These are phyloP conservation scores for Calosoma granatense DNA, from an alignment of 1,140 invertebrate species.

Conservation along the genomic window DNA sequence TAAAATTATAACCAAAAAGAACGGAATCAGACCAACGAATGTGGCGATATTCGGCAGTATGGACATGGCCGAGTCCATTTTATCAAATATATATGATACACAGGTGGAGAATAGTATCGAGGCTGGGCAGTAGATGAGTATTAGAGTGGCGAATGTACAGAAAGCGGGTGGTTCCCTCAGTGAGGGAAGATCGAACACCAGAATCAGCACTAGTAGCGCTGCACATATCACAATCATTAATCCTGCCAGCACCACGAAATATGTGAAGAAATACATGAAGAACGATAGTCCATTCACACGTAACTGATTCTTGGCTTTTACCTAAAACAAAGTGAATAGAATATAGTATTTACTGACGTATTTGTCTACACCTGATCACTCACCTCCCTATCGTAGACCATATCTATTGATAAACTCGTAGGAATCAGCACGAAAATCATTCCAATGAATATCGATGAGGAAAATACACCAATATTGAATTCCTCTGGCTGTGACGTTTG, in stretches of 20 bases:
- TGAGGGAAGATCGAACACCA: conserved; percentile 56
- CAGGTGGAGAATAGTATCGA: conserved; percentile 65
- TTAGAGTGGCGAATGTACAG: conserved; percentile 50
- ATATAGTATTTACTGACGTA: conserved; percentile 21
- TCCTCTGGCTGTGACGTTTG: conserved; percentile 54
- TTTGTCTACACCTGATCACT: no score
- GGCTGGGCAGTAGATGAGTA: conserved; percentile 62
- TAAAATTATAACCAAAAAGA: conserved; percentile 54
- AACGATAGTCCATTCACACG: conserved; percentile 71
- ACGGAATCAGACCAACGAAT: conserved; percentile 63
- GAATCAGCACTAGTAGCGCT: conserved; percentile 55
- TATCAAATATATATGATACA: conserved; percentile 70
- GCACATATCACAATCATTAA: conserved; percentile 59
- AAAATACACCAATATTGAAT: conserved; percentile 60
- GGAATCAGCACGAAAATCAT: conserved; percentile 69
- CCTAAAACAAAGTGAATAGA: conserved; percentile 43
- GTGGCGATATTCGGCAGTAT: conserved; percentile 67
- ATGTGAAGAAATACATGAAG: conserved; percentile 66
- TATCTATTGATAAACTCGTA: conserved; percentile 64
- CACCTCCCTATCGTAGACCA: conserved; percentile 78
- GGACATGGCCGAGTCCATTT: conserved; percentile 68
- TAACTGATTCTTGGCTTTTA: conserved; percentile 71
- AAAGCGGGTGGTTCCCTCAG: conserved; percentile 58
- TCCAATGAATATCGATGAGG: conserved; percentile 61
- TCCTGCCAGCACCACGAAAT: conserved; percentile 57